Conservation (phyloP, 2,113 vertebrate genomes). For the Eubucco bourcierii region DNA sequence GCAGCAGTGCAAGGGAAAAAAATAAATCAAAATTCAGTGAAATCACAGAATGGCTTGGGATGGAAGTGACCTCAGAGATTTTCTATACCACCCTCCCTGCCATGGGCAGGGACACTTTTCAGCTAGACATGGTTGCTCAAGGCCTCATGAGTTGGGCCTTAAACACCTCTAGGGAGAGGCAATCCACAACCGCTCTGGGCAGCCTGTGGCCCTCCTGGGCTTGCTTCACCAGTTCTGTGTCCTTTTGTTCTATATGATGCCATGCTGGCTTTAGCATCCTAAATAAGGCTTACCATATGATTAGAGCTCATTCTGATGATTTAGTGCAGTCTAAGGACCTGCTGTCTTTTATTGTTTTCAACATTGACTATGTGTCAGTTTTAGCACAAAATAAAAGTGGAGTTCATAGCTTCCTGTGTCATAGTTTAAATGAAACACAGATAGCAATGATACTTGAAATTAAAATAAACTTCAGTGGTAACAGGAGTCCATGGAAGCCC, state of each 20-base stretch:
- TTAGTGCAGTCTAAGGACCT: neutral
- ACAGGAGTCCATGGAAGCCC: neutral
- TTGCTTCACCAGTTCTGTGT: too few species aligned
- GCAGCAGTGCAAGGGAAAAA: neutral
- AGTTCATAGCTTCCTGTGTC: neutral
- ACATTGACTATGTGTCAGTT: neutral
- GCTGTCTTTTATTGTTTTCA: neutral
- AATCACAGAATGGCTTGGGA: neutral
- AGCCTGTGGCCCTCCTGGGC: too few species aligned
- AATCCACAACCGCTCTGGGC: too few species aligned
- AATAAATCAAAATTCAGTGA: neutral
- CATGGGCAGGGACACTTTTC: too few species aligned
- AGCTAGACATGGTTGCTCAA: too few species aligned
- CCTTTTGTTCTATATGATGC: neutral
- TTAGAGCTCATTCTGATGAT: neutral
- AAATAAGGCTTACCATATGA: fast-evolving
- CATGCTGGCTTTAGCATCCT: neutral
- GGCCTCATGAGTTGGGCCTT: too few species aligned
- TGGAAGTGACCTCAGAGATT: too few species aligned
- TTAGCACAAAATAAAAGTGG: neutral
- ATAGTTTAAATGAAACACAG: neutral
- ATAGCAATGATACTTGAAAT: neutral
- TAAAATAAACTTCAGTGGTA: neutral
- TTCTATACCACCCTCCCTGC: too few species aligned
- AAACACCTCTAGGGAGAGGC: too few species aligned